phyloP scores from a whole-genome alignment of 1,140 invertebrate species.

The Dysdera silvatica region DNA sequence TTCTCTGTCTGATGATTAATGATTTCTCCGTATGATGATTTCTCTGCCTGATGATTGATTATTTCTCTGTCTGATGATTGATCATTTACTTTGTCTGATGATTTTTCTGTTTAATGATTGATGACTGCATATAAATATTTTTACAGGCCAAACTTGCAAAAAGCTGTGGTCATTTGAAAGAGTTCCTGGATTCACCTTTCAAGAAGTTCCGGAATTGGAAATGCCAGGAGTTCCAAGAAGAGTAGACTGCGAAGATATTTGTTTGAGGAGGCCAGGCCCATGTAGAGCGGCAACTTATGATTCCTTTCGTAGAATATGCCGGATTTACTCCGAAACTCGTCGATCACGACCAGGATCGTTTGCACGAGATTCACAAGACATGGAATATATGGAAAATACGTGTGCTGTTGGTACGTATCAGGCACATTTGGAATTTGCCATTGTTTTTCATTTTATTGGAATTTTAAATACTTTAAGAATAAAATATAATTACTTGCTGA shows the following conservation, averaged over 20 bases:
- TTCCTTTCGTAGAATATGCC: conserved; percentile 42
- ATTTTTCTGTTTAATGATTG: no score
- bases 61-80: no score
- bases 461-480: no score
- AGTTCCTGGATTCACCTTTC: conserved; percentile 46
- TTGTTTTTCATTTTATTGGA: no score
- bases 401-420: conserved; percentile 48
- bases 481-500: no score
- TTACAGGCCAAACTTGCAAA: conserved; percentile 42
- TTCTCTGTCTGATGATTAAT: no score
- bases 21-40: no score
- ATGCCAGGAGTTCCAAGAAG: conserved; percentile 41
- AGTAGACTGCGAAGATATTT: conserved; percentile 46
- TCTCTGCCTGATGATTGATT: no score
- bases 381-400: conserved; percentile 52
- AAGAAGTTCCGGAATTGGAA: conserved; percentile 41
- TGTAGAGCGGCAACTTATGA: conserved; percentile 49
- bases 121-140: no score
- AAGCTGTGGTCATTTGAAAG: conserved; percentile 50
- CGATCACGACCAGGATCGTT: conserved; percentile 45
- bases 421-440: no score
- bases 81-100: no score
- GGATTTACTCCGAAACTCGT: conserved; percentile 46
- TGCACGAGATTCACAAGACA: conserved; percentile 39
- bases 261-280: conserved; percentile 42